Evolutionary conservation across 2,888 invertebrate genomes (phyloP), one percentile per base, ranked within the genome.

Genomic region (Choristoneura rosaceana): DNA sequence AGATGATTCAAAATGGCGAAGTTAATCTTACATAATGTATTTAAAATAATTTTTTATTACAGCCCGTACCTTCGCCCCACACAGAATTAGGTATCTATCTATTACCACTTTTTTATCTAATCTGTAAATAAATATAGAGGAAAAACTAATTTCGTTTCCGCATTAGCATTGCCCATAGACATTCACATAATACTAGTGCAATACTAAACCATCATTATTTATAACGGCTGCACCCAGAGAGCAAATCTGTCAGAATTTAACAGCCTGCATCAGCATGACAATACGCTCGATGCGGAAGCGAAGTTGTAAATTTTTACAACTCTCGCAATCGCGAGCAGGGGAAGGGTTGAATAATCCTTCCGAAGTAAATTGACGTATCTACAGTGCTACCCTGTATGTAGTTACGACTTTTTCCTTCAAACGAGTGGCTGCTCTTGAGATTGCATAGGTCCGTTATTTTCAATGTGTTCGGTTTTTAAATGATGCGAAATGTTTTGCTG

Each of bases 261-360:
- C 82, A 79, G 80, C 77, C 82, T 81, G 81, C 85, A 90, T 91
- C 91, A 90, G 82, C 90, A 90, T 91, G 84, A 92, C 91, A 92
- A 93, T 89, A 82, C 83, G 74, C 69, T 82, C 84, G 85, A 83
- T 80, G 83, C 89, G 91, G 92, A 91, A 89, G 89, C 87, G 76
- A 78, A 83, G 91, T 89, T 89, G 92, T 93, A 91, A 93, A 93
- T 89, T 91, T 93, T 93, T 93, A 93, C 88, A 90, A 87, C 91
- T 84, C 80, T 79, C 77, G 86, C 86, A 86, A 87, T 87, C 86
- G 86, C 85, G 77, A 79, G 81, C 81, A 77, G 81, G 80, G 81
- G 85, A 84, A 85, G 87, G 88, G 87, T 89, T 89, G 82, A 77
- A 79, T 14, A 12, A 2, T 14, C 17, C 14, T 14, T 10, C 9